phyloP scores from a whole-genome alignment of 2,888 invertebrate species.

The Onthophagus sagittarius region DNA sequence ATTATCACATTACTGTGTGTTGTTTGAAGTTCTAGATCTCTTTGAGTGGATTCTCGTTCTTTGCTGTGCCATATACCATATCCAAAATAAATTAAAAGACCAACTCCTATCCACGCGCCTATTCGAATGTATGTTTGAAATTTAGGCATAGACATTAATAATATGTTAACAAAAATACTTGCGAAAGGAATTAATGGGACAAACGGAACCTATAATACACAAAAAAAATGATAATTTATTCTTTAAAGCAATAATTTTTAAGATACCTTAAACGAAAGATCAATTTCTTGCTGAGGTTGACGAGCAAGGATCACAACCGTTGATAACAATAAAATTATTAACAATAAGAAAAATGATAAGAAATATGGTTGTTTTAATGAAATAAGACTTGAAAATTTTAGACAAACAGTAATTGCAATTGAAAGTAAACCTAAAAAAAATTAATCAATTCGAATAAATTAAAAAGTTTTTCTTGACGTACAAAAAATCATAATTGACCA shows the following conservation, averaged over 20 bases:
- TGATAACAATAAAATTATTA: slow-evolving; percentile 48
- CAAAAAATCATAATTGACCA: slow-evolving; percentile 23
- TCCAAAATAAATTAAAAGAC: slow-evolving; percentile 78
- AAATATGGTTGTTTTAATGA: slow-evolving; percentile 44
- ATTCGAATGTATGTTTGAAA: slow-evolving; percentile 85
- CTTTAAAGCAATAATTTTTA: not conserved
- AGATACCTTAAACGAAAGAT: slow-evolving; percentile 68
- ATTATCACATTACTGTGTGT: not conserved
- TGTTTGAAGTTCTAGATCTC: not conserved
- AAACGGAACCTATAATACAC: slow-evolving; percentile 65
- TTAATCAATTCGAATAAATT: not conserved
- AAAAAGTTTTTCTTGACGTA: slow-evolving; percentile 23
- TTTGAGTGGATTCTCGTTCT: slow-evolving; percentile 47
- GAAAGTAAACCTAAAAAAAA: slow-evolving; percentile 54
- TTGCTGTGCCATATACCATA: slow-evolving; percentile 80
- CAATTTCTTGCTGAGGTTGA: slow-evolving; percentile 62
- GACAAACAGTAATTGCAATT: slow-evolving; percentile 52
- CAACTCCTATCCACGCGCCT: slow-evolving; percentile 76
- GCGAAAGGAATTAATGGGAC: slow-evolving; percentile 81
- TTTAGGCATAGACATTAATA: slow-evolving; percentile 87
- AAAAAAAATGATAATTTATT: not conserved
- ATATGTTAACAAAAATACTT: slow-evolving; percentile 83
- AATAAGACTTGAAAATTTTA: slow-evolving; percentile 41
- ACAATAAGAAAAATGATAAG: slow-evolving; percentile 36
- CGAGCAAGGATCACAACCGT: slow-evolving; percentile 58